Evolutionary conservation across 35 echinoderm and acorn worm genomes (phyloP).

Genomic region (Apostichopus parvimensis): DNA sequence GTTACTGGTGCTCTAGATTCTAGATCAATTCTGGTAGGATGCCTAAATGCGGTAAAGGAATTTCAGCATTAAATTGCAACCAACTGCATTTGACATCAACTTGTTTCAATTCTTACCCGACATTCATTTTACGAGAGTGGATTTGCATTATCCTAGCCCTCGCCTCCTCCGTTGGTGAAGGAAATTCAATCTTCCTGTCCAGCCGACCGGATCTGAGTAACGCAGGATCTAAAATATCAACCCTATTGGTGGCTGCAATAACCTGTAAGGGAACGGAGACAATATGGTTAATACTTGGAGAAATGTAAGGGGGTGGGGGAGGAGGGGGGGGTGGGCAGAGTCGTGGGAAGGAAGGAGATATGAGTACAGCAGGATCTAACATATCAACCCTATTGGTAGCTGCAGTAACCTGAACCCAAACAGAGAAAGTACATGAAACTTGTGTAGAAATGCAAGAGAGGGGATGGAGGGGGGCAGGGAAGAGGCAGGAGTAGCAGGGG

Average conservation of each 20-base stretch:
- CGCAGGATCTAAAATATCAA: conserved; percentile 95
- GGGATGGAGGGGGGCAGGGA: too few relatives aligned
- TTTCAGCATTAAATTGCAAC: too few relatives aligned
- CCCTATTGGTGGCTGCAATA: conserved; percentile 94
- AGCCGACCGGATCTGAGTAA: conserved; percentile 89
- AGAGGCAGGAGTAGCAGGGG: too few relatives aligned
- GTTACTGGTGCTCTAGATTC: too few relatives aligned
- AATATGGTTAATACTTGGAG: background rate
- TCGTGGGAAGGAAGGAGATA: background rate
- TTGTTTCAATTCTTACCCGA: conserved; percentile 66
- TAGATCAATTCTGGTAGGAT: too few relatives aligned
- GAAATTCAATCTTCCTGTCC: conserved; percentile 99
- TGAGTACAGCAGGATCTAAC: too few relatives aligned
- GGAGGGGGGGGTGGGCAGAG: background rate
- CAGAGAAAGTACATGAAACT: too few relatives aligned
- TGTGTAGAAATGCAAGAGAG: too few relatives aligned
- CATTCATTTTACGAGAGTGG: conserved; percentile 99
- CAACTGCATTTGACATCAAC: too few relatives aligned
- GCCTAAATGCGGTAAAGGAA: too few relatives aligned
- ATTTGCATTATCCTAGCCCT: conserved; percentile 96
- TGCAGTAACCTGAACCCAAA: too few relatives aligned
- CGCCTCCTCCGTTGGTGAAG: conserved; percentile 90
- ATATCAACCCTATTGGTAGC: too few relatives aligned
- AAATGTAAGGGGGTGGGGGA: background rate
- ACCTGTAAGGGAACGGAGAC: conserved; percentile 60